Conservation (phyloP, 2,113 vertebrate species). For the Globicephala melas region DNA sequence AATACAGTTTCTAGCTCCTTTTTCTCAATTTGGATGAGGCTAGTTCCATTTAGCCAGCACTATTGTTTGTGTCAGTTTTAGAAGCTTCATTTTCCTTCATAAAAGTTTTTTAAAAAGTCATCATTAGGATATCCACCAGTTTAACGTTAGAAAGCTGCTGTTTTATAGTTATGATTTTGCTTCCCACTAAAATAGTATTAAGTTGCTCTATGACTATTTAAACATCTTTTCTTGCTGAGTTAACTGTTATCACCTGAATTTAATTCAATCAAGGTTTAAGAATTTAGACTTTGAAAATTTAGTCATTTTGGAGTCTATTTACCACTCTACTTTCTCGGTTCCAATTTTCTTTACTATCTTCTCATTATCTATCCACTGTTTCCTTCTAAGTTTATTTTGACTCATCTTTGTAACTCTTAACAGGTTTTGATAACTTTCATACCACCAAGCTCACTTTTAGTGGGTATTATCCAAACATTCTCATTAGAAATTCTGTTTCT, state of each 20-base stretch:
- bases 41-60: neutral
- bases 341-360: neutral
- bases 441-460: neutral
- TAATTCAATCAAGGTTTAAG: neutral
- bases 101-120: neutral
- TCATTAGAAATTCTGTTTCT: constrained; percentile 31
- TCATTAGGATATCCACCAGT: neutral
- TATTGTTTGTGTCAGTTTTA: neutral
- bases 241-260: neutral
- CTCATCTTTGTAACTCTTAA: neutral
- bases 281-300: neutral
- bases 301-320: neutral
- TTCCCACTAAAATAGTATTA: neutral
- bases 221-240: neutral
- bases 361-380: neutral
- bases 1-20: neutral
- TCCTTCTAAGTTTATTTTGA: neutral
- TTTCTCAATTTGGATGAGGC: neutral
- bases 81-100: neutral
- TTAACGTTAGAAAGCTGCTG: neutral
- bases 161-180: neutral
- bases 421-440: neutral
- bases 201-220: neutral
- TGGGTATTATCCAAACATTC: neutral
- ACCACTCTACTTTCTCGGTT: neutral